These are phyloP conservation scores for Drosophila antonietae DNA, from an alignment of 2,888 invertebrate genomes.

Conservation along the genomic window DNA sequence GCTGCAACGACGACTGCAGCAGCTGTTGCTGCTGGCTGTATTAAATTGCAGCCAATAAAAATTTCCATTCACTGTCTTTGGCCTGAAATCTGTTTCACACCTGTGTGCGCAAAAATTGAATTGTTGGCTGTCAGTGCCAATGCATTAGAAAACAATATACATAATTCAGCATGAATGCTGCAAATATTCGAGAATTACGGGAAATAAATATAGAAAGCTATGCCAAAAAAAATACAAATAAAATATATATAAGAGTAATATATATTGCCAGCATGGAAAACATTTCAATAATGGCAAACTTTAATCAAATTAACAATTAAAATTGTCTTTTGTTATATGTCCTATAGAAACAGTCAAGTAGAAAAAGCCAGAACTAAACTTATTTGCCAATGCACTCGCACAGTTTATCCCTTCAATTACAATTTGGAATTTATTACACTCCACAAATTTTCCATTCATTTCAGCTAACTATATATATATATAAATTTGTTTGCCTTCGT, in stretches of 20 bases:
- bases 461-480: too few species aligned
- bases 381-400: background rate
- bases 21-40: constrained; percentile 16
- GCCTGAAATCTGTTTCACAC: constrained; percentile 15
- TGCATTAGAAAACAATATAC: constrained; percentile 6
- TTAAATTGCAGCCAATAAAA: constrained; percentile 35
- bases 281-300: background rate
- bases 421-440: constrained; percentile 18
- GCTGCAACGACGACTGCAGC: background rate
- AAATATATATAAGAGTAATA: background rate
- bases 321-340: too few species aligned
- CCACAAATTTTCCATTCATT: constrained; percentile 10
- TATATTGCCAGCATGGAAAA: background rate
- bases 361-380: background rate
- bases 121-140: constrained; percentile 4
- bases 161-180: constrained; percentile 6
- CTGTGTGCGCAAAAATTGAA: constrained; percentile 10
- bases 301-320: background rate
- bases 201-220: too few species aligned
- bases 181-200: background rate
- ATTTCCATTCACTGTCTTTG: constrained; percentile 19
- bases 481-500: background rate
- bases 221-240: background rate
- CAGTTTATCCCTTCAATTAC: background rate
- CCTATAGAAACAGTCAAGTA: background rate